These are phyloP conservation scores for Coelopa frigida DNA, from an alignment of 1,140 invertebrate species.

Conservation along the genomic window DNA sequence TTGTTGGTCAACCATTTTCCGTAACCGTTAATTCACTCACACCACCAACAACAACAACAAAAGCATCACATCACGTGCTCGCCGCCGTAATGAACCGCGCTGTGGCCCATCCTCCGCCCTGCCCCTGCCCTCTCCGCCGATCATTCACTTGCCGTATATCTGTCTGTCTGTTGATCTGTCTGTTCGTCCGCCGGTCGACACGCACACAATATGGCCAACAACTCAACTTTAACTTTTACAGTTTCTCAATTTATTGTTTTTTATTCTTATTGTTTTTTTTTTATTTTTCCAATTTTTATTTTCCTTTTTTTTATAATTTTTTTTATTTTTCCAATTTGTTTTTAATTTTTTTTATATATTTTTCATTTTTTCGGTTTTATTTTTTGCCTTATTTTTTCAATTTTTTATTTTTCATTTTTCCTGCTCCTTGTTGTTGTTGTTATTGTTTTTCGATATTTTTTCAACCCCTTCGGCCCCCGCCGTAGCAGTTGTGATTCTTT, in stretches of 20 bases:
- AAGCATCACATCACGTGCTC: not conserved
- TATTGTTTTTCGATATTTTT: no score
- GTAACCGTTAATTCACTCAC: constrained; percentile 20
- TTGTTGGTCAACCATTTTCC: constrained; percentile 19
- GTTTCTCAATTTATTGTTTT: constrained; percentile 3
- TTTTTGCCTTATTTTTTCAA: constrained; percentile 8
- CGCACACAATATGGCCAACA: constrained; percentile 18
- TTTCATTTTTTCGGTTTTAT: constrained; percentile 2
- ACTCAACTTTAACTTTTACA: constrained; percentile 7
- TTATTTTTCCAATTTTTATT: not conserved
- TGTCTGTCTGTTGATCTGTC: not conserved
- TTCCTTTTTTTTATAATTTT: constrained; percentile 9
- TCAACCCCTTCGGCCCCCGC: no score
- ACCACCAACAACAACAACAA: no score
- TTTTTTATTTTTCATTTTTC: no score
- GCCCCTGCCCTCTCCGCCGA: constrained; percentile 1
- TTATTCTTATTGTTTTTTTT: not conserved
- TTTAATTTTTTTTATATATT: not conserved
- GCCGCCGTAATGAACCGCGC: not conserved
- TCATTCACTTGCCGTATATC: not conserved
- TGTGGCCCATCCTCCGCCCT: not conserved
- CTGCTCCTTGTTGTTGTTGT: no score
- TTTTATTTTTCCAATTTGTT: constrained; percentile 3
- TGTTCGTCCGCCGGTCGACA: constrained; percentile 3
- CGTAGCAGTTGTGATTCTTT: no score